These are phyloP conservation scores for Tetranychus urticae DNA, from an alignment of 1,140 invertebrate genomes.

Conservation along the genomic window DNA sequence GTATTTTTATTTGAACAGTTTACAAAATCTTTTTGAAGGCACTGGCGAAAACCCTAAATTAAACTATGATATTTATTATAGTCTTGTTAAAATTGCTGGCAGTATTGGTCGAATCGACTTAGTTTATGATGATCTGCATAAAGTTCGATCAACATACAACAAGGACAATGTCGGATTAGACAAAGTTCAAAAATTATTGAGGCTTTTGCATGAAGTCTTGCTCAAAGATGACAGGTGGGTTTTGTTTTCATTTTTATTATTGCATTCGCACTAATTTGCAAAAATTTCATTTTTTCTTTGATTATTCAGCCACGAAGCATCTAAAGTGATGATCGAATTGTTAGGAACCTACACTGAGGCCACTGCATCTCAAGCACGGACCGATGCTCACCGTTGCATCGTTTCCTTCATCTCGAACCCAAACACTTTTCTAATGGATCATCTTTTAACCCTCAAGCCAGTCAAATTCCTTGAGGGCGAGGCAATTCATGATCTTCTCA, in stretches of 20 bases:
- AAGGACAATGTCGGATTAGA: conserved; percentile 55
- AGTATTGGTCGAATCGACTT: conserved; percentile 56
- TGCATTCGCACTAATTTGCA: background rate
- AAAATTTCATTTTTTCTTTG: conserved; percentile 3
- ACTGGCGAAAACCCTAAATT: conserved; percentile 54
- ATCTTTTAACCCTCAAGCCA: conserved; percentile 70
- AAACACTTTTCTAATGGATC: conserved; percentile 79
- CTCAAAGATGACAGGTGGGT: conserved; percentile 34
- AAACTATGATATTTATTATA: conserved; percentile 73
- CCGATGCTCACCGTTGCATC: conserved; percentile 87
- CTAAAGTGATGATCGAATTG: conserved; percentile 88
- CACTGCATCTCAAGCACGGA: conserved; percentile 80
- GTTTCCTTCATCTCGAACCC: conserved; percentile 79
- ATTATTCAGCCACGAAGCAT: conserved; percentile 50
- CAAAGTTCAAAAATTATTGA: conserved; percentile 73
- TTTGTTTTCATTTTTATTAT: background rate
- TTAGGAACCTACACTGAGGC: conserved; percentile 84
- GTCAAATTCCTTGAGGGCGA: conserved; percentile 84
- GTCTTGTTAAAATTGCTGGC: conserved; percentile 61
- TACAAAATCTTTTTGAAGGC: conserved; percentile 53
- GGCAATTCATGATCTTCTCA: conserved; percentile 79
- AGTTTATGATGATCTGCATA: conserved; percentile 27
- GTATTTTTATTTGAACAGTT: conserved; percentile 15
- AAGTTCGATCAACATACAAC: conserved; percentile 55
- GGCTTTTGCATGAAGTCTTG: conserved; percentile 65